phyloP scores from a whole-genome alignment of 2,113 vertebrate genomes.

The Cebus imitator region DNA sequence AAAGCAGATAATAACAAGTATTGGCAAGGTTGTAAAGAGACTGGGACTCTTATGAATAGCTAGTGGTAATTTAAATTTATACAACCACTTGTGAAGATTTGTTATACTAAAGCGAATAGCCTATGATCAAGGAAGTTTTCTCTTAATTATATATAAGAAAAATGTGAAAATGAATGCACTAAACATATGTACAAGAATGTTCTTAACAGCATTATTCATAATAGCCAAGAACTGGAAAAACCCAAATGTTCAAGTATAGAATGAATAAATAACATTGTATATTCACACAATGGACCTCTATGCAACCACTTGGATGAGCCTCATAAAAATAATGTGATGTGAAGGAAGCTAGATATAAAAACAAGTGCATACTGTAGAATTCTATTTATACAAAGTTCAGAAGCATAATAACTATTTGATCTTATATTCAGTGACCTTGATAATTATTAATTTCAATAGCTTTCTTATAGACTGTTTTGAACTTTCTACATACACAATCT shows the following conservation, averaged over 20 bases:
- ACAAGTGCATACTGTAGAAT: not conserved
- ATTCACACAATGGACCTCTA: constrained; percentile 28
- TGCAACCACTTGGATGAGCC: not conserved
- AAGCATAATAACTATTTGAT: constrained; percentile 4
- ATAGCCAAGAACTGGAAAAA: not conserved
- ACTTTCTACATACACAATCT: not conserved
- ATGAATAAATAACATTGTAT: constrained; percentile 29
- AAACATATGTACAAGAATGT: not conserved
- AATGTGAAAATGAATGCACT: constrained; percentile 2
- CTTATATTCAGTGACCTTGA: not conserved
- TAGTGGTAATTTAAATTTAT: not conserved
- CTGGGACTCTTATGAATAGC: not conserved
- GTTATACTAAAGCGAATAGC: constrained; percentile 7
- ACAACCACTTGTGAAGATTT: not conserved
- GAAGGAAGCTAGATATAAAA: constrained; percentile 2
- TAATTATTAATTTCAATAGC: not conserved
- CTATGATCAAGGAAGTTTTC: not conserved
- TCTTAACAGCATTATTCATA: not conserved
- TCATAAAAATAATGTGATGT: constrained; percentile 23
- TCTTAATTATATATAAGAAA: constrained; percentile 25
- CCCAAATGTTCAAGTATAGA: not conserved
- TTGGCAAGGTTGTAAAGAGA: not conserved
- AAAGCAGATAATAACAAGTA: not conserved
- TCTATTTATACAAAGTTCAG: not conserved
- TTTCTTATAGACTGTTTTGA: not conserved